These are phyloP conservation scores for Promerops cafer DNA, from an alignment of 2,113 vertebrate species.

Conservation along the genomic window DNA sequence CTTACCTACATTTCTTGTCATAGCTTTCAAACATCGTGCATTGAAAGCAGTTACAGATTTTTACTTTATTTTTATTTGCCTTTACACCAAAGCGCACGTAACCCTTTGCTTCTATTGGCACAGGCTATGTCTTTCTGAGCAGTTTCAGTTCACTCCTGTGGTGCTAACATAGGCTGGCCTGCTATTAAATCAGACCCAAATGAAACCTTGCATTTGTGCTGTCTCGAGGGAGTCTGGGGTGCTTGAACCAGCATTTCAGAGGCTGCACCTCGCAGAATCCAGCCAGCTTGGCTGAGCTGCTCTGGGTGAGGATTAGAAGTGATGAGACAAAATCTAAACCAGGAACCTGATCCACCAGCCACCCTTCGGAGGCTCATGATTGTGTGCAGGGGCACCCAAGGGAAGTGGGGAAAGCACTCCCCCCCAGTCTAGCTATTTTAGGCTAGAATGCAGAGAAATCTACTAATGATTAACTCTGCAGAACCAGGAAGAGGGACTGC, in stretches of 20 bases:
- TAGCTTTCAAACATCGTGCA: background rate
- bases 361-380: background rate
- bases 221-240: background rate
- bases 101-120: background rate
- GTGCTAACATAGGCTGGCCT: background rate
- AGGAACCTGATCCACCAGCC: background rate
- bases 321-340: background rate
- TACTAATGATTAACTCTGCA: background rate
- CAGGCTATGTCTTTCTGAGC: background rate
- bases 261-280: background rate
- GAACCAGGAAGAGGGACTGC: background rate
- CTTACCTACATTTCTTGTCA: background rate
- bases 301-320: background rate
- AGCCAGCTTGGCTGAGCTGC: background rate
- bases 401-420: background rate
- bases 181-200: background rate
- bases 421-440: background rate
- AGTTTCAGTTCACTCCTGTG: background rate
- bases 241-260: background rate
- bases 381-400: too few species aligned
- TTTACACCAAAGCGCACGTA: background rate
- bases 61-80: background rate
- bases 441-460: background rate
- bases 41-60: background rate
- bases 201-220: background rate